Percentiles rank a stretch among this genome's conserved stretches.
phyloP scores from a whole-genome alignment of 2,113 vertebrate species.

The Nothoprocta perdicaria region DNA sequence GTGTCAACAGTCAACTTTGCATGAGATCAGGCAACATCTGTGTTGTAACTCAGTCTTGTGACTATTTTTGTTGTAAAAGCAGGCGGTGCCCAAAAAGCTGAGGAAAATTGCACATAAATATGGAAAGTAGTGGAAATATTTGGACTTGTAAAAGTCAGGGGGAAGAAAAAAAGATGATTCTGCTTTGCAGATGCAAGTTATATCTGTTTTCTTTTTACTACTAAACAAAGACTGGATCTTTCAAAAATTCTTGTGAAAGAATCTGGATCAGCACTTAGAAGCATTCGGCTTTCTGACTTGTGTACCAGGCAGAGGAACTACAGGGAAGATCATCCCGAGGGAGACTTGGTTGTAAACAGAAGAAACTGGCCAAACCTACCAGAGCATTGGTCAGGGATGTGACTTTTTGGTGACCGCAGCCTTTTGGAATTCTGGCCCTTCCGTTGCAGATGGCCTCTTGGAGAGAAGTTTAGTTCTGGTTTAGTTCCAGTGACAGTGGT shows the following conservation, averaged over 20 bases:
- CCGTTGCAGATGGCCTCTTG: slow-evolving; percentile 18
- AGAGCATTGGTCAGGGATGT: not conserved
- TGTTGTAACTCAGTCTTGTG: not conserved
- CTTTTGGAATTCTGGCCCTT: not conserved
- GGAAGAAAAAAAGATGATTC: not conserved
- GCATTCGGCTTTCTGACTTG: not conserved
- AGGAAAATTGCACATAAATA: not conserved
- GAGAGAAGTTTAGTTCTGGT: not conserved
- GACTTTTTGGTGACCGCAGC: not conserved
- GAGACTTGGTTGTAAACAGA: not conserved
- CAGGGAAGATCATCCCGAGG: not conserved
- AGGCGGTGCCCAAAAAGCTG: not conserved
- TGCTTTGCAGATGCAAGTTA: not conserved
- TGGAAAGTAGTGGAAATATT: not conserved
- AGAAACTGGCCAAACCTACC: not conserved
- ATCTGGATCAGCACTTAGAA: not conserved
- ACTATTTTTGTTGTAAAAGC: not conserved
- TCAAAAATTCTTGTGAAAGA: not conserved
- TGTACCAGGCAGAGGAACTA: not conserved
- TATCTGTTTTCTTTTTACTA: not conserved
- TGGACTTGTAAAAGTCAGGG: not conserved
- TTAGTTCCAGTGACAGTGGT: not conserved
- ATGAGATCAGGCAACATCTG: not conserved
- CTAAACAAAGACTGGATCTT: not conserved
- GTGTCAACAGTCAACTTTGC: not conserved